A percentile compares a stretch with the other conserved stretches of the same genome.
Evolutionary conservation across 2,888 invertebrate genomes (phyloP).

Genomic region (Siphlonurus alternatus): DNA sequence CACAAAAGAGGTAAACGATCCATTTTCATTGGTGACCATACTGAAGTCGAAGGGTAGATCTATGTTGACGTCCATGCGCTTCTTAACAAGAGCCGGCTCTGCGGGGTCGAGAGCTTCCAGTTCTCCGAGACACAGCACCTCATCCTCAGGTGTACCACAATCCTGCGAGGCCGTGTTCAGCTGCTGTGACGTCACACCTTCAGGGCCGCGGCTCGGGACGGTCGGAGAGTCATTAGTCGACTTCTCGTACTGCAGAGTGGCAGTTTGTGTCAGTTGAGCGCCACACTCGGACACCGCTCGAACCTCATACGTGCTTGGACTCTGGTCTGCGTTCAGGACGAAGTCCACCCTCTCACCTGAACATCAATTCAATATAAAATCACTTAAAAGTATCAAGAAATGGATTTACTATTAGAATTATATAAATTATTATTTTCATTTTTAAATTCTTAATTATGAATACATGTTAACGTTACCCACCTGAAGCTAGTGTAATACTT

Average conservation of each 20-base stretch:
- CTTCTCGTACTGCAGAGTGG: conserved; percentile 4
- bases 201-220: neutral
- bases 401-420: conserved; percentile 4
- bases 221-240: neutral
- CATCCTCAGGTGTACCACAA: conserved; percentile 20
- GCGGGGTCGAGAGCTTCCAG: conserved; percentile 30
- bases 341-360: conserved; percentile 60
- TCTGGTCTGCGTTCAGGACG: conserved; percentile 43
- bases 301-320: conserved; percentile 41
- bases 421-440: neutral
- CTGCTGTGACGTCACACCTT: neutral
- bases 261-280: conserved; percentile 14
- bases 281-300: conserved; percentile 19
- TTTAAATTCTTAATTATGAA: neutral
- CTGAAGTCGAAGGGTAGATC: conserved; percentile 49
- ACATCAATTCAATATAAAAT: too few relatives aligned
- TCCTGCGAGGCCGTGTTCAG: neutral
- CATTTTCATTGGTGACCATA: neutral
- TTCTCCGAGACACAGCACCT: conserved; percentile 39
- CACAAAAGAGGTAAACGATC: too few relatives aligned
- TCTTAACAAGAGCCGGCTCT: conserved; percentile 32
- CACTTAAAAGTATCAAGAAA: conserved; percentile 17
- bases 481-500: conserved; percentile 39
- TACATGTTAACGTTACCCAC: conserved; percentile 11
- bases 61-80: conserved; percentile 35